Percentiles rank a stretch among this genome's conserved stretches.
phyloP scores from a whole-genome alignment of 1,140 invertebrate species.

The Papilio glaucus region DNA sequence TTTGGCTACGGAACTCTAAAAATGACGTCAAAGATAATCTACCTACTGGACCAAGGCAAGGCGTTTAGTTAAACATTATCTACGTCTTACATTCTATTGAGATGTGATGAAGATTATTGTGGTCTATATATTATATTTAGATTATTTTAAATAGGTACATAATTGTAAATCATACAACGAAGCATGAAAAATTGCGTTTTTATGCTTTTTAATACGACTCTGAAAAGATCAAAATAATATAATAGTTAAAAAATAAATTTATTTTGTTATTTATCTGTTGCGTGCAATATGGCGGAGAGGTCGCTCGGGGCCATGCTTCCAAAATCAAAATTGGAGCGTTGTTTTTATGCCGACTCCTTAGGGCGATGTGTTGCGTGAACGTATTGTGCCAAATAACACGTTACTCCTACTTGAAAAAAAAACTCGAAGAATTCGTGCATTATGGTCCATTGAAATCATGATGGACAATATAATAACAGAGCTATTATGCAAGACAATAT shows the following conservation, averaged over 20 bases:
- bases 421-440: not conserved
- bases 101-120: too few relatives aligned
- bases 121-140: too few relatives aligned
- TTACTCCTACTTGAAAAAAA: conserved; percentile 35
- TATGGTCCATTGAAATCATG: conserved; percentile 22
- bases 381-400: conserved; percentile 33
- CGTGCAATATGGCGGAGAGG: conserved; percentile 65
- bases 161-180: too few relatives aligned
- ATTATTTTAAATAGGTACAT: too few relatives aligned
- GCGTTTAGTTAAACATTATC: too few relatives aligned
- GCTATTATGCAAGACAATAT: conserved; percentile 15
- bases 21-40: too few relatives aligned
- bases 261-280: conserved; percentile 41
- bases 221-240: not conserved
- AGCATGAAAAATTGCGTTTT: too few relatives aligned
- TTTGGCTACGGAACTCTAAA: too few relatives aligned
- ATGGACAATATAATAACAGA: conserved; percentile 24
- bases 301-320: conserved; percentile 56
- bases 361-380: conserved; percentile 58
- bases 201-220: not conserved
- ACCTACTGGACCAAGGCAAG: too few relatives aligned
- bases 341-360: conserved; percentile 56
- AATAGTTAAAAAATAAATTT: conserved; percentile 12
- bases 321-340: conserved; percentile 63
- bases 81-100: too few relatives aligned